Conservation (phyloP, 2,113 vertebrate species). For the Amphilophus citrinellus region DNA sequence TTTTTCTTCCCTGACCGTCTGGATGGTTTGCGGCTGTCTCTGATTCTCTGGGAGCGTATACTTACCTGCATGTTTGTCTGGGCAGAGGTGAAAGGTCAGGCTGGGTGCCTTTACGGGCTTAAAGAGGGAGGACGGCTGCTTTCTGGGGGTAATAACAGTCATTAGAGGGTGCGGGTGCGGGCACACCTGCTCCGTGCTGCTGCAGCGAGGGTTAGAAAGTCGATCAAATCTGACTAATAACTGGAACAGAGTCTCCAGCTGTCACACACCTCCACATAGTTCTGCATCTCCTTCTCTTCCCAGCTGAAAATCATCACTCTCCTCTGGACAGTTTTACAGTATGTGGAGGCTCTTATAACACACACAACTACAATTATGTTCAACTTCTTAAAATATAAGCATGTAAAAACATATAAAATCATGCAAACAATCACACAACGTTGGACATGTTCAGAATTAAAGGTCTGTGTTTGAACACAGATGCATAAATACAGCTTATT, state of each 20-base stretch:
- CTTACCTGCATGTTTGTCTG: slow-evolving; percentile 42
- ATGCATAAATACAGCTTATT: no score
- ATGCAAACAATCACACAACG: background rate
- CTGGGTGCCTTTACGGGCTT: slow-evolving; percentile 22
- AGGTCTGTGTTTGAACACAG: no score
- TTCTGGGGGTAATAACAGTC: slow-evolving; percentile 55
- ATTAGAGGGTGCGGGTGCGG: slow-evolving; percentile 39
- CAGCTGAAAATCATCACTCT: background rate
- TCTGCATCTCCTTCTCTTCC: background rate
- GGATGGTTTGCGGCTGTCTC: slow-evolving; percentile 21
- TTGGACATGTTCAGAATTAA: no score
- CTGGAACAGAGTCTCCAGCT: background rate
- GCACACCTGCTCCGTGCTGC: slow-evolving; percentile 64
- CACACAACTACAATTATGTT: background rate
- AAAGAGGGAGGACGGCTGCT: slow-evolving; percentile 39
- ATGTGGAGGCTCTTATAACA: background rate
- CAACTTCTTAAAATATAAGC: background rate
- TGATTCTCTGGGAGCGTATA: slow-evolving; percentile 30
- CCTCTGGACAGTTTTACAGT: no score
- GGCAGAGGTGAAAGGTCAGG: slow-evolving; percentile 50
- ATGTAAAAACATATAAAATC: background rate
- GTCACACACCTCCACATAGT: background rate
- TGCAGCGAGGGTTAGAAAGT: slow-evolving; percentile 16
- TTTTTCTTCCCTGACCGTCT: slow-evolving; percentile 32
- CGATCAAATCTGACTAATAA: background rate